Percentiles rank a stretch among this genome's conserved stretches.
Evolutionary conservation across 2,797 vertebrate genomes (phyloP).

Genomic region (Enteromius unitaeniatus): DNA sequence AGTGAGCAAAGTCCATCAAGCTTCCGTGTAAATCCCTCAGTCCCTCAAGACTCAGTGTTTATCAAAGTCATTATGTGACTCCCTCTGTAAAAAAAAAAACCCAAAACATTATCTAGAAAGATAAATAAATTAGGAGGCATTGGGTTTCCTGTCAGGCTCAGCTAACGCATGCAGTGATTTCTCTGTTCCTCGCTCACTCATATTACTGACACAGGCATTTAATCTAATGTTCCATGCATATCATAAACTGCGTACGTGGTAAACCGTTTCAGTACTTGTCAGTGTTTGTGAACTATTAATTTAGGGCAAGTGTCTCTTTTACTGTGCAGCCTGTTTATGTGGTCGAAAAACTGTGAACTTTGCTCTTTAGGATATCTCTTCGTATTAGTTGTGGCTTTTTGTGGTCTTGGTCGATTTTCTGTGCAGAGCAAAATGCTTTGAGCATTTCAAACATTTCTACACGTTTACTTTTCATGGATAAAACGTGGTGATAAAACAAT

Average conservation of each 20-base stretch:
- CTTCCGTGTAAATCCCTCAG: constrained; percentile 63
- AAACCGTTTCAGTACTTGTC: constrained; percentile 52
- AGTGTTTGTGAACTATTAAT: constrained; percentile 67
- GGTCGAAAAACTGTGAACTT: constrained; percentile 74
- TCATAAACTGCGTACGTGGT: background rate
- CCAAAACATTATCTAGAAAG: constrained; percentile 47
- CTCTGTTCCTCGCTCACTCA: background rate
- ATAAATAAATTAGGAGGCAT: constrained; percentile 56
- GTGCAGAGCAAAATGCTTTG: constrained; percentile 1
- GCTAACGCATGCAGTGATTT: constrained; percentile 21
- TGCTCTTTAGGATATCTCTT: constrained; percentile 63
- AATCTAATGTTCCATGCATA: constrained; percentile 17
- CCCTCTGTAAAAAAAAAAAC: background rate
- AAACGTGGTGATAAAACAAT: constrained; percentile 13
- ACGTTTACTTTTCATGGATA: background rate
- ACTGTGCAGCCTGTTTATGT: constrained; percentile 58
- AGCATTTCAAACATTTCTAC: constrained; percentile 5
- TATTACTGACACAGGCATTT: constrained; percentile 5
- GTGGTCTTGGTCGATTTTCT: constrained; percentile 23
- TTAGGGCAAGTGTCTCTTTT: constrained; percentile 61
- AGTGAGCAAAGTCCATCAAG: constrained; percentile 62
- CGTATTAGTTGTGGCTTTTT: constrained; percentile 61
- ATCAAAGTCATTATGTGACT: constrained; percentile 58
- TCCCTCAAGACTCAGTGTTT: constrained; percentile 59
- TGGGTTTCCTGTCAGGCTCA: constrained; percentile 41